These are phyloP conservation scores for Eulimnadia texana DNA, from an alignment of 1,140 invertebrate species.

Conservation along the genomic window DNA sequence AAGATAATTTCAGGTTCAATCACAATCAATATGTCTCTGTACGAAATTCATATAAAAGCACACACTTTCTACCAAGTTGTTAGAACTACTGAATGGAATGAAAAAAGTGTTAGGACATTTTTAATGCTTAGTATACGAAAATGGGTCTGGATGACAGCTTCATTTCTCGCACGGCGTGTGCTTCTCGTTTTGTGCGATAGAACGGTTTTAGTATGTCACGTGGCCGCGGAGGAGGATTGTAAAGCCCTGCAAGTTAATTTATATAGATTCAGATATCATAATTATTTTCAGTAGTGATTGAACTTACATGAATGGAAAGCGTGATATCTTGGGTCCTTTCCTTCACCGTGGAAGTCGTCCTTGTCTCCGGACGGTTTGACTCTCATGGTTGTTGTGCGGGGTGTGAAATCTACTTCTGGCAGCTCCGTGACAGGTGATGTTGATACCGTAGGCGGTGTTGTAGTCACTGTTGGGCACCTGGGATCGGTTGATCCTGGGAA, in stretches of 20 bases:
- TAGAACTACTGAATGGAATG: no score
- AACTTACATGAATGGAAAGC: slow-evolving; percentile 29
- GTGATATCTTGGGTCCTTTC: slow-evolving; percentile 26
- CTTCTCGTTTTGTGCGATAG: not conserved
- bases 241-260: not conserved
- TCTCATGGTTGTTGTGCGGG: no score
- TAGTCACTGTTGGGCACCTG: not conserved
- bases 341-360: no score
- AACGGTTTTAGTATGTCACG: not conserved
- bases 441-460: not conserved
- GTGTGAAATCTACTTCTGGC: no score
- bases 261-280: not conserved
- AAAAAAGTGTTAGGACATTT: no score
- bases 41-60: no score
- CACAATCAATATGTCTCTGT: no score
- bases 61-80: no score
- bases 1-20: no score
- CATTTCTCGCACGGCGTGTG: not conserved
- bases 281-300: not conserved
- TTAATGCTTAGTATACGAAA: not conserved
- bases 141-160: not conserved
- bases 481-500: not conserved
- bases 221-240: slow-evolving; percentile 5
- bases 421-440: no score
- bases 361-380: no score